Evolutionary conservation across 2,113 vertebrate species (phyloP), one percentile per base, ranked within the genome.

Genomic region (Plecotus auritus): DNA sequence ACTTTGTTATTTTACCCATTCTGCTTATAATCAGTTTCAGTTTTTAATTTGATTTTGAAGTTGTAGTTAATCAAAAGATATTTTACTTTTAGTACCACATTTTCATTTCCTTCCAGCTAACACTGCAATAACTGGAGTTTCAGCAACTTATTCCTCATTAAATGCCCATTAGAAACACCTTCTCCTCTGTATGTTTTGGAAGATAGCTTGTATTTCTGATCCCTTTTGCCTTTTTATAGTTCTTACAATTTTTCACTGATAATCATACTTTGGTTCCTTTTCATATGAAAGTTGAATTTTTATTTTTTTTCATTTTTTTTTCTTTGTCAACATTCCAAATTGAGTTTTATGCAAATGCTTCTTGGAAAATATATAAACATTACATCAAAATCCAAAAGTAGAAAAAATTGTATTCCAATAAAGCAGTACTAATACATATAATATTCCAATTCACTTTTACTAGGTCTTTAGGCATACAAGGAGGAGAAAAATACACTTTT

Each of bases 71-170:
- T 97, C 97, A 97, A 97, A 98, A 94, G 90, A 85, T 96, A 97
- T 97, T 97, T 96, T 98, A 78, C 85, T 97, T 98, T 97, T 96
- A 98, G 89, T 78, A 83, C 96, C 97, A 97, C 95, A 26, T 97
- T 98, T 97, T 98, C 97, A 98, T 98, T 98, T 98, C 98, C 98
- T 98, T 97, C 94, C 88, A 98, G 70, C 66, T 96, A 98, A 88
- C 86, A 94, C 96, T 95, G 96, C 83, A 98, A 98, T 97, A 98
- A 98, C 97, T 97, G 88, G 90, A 97, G 85, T 96, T 98, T 98
- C 98, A 98, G 93, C 97, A 98, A 96, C 97, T 96, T 98, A 97
- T 92, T 97, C 97, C 97, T 98, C 98, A 98, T 98, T 98, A 98
- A 98, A 98, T 97, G 92, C 89, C 98, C 96, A 98, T 98, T 98